Conservation (phyloP, 1,140 invertebrate species). For the Hyles euphorbiae region DNA sequence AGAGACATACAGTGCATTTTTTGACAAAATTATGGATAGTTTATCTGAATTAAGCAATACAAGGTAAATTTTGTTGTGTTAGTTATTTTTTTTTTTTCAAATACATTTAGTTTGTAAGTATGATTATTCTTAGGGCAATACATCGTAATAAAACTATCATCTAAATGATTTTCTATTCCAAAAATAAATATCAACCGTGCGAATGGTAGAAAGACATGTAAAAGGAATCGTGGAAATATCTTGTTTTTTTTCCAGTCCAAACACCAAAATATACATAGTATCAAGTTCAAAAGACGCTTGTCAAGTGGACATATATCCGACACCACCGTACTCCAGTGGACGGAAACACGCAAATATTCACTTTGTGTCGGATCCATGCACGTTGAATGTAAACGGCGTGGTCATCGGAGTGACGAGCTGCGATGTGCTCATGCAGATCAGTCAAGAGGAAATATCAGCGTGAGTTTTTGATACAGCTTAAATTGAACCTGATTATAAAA, state of each 20-base stretch:
- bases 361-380: slow-evolving; percentile 86
- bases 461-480: slow-evolving; percentile 69
- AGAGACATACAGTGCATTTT: slow-evolving; percentile 83
- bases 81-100: no score
- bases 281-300: slow-evolving; percentile 86
- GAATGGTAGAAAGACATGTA: no score
- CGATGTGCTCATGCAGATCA: slow-evolving; percentile 88
- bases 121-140: no score
- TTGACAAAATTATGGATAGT: slow-evolving; percentile 80
- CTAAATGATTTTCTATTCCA: neutral
- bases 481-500: neutral
- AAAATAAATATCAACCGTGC: neutral
- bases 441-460: slow-evolving; percentile 85
- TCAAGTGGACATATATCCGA: slow-evolving; percentile 87
- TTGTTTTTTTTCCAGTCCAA: slow-evolving; percentile 72
- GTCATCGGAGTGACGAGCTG: slow-evolving; percentile 87
- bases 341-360: slow-evolving; percentile 78
- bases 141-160: no score
- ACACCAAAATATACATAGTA: slow-evolving; percentile 83
- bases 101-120: no score
- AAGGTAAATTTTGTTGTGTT: slow-evolving; percentile 30
- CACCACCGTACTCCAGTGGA: slow-evolving; percentile 79
- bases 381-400: slow-evolving; percentile 85
- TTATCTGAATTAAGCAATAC: slow-evolving; percentile 44
- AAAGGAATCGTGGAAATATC: no score